Percentiles rank a stretch among this genome's conserved stretches.
Conservation (phyloP, 2,797 vertebrate species). For the Neosilurus mollespiculum region DNA sequence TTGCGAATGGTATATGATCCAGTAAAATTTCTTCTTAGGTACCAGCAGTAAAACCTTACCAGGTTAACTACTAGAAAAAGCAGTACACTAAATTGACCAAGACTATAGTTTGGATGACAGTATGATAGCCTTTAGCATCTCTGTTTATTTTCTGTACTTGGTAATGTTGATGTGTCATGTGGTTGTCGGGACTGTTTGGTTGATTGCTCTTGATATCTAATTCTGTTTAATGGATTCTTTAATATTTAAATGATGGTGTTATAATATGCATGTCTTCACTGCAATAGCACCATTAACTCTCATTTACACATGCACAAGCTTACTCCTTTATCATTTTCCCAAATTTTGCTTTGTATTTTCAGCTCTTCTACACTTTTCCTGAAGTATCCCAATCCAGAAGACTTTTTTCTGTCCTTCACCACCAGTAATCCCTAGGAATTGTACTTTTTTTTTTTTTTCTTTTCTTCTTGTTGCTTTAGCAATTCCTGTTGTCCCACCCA, state of each 20-base stretch:
- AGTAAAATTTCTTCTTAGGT: not conserved
- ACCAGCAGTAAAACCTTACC: not conserved
- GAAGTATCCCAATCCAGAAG: not conserved
- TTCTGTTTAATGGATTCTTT: not conserved
- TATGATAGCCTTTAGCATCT: not conserved
- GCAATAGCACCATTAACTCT: slow-evolving; percentile 46
- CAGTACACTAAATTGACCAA: not conserved
- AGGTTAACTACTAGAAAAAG: not conserved
- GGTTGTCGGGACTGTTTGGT: not conserved
- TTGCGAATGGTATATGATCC: not conserved
- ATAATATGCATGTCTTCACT: not conserved
- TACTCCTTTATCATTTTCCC: not conserved
- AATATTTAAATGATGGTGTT: not conserved
- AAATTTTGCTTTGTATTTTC: slow-evolving; percentile 8
- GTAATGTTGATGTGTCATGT: not conserved
- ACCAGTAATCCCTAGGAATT: slow-evolving; percentile 31
- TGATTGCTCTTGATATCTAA: not conserved
- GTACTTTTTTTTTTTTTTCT: slow-evolving; percentile 30
- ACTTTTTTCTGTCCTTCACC: slow-evolving; percentile 13
- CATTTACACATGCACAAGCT: slow-evolving; percentile 22
- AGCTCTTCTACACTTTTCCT: not conserved
- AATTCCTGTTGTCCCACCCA: slow-evolving; percentile 68
- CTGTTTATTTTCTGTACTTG: not conserved
- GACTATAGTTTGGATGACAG: not conserved
- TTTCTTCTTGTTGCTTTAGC: slow-evolving; percentile 49